Evolutionary conservation across 2,888 invertebrate genomes (phyloP).

Genomic region (Meiosimyza platycephala): DNA sequence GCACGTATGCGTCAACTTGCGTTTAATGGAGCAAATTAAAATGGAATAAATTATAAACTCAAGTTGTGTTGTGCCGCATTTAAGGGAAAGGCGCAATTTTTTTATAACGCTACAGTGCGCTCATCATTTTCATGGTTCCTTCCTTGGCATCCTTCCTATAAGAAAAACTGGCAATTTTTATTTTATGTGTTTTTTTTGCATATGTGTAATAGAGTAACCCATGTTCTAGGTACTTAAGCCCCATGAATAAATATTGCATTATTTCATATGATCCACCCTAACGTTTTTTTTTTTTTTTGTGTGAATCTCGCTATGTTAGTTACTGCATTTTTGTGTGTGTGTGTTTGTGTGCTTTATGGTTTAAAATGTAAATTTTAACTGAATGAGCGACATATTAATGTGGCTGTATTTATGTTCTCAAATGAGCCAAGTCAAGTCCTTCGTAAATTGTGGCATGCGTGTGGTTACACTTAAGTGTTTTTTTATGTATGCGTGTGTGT

Average conservation of each 20-base stretch:
- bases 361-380: conserved; percentile 8
- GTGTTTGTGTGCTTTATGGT: neutral
- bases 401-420: neutral
- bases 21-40: conserved; percentile 38
- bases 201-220: too few relatives aligned
- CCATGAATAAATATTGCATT: too few relatives aligned
- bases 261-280: too few relatives aligned
- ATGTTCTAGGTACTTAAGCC: too few relatives aligned
- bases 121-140: neutral
- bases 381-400: conserved; percentile 10
- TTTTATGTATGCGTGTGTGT: neutral
- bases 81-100: neutral
- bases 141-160: too few relatives aligned
- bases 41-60: conserved; percentile 34
- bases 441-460: neutral
- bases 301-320: neutral
- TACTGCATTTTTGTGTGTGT: neutral
- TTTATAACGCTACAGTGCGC: neutral
- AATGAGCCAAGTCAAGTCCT: conserved; percentile 2
- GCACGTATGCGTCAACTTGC: conserved; percentile 16
- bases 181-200: too few relatives aligned
- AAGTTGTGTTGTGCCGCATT: conserved; percentile 8
- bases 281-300: too few relatives aligned
- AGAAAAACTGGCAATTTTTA: too few relatives aligned
- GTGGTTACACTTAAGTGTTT: neutral